Conservation (phyloP, 2,888 invertebrate species). For the Cyclophora punctaria region DNA sequence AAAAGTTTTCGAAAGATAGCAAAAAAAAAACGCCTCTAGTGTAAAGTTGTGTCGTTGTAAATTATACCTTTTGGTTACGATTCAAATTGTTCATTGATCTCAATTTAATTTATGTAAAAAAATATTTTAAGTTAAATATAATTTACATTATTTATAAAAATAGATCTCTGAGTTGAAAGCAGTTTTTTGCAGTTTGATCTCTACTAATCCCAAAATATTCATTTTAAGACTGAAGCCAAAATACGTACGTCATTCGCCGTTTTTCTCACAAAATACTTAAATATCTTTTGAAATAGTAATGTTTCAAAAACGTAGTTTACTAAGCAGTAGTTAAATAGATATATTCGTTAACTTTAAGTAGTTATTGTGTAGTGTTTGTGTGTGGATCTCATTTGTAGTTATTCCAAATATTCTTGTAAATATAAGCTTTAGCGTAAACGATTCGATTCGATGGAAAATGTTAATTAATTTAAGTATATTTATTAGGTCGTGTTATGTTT, state of each 20-base stretch:
- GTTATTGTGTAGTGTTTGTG: conserved; percentile 29
- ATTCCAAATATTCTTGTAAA: conserved; percentile 34
- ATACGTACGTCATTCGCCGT: conserved; percentile 11
- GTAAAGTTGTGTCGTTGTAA: conserved; percentile 16
- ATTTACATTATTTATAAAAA: conserved; percentile 55
- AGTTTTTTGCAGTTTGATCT: conserved; percentile 50
- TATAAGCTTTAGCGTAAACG: conserved; percentile 19
- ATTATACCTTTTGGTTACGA: conserved; percentile 35
- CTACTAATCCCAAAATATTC: conserved; percentile 47
- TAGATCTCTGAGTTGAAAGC: conserved; percentile 11
- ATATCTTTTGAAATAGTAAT: too few species aligned
- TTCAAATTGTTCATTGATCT: conserved; percentile 61
- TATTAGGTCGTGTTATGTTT: conserved; percentile 73
- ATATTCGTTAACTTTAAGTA: conserved; percentile 9
- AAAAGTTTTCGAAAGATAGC: conserved; percentile 10
- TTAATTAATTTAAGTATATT: conserved; percentile 58
- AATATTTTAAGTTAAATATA: conserved; percentile 44
- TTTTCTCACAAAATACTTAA: conserved; percentile 7
- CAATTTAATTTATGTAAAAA: conserved; percentile 65
- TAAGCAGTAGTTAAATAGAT: conserved; percentile 5
- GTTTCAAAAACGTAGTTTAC: too few species aligned
- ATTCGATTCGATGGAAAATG: conserved; percentile 42
- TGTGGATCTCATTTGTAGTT: conserved; percentile 62
- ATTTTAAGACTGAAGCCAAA: conserved; percentile 44
- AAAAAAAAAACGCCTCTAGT: conserved; percentile 11